These are phyloP conservation scores for Ophonus ardosiacus DNA, from an alignment of 2,888 invertebrate species.

Conservation along the genomic window DNA sequence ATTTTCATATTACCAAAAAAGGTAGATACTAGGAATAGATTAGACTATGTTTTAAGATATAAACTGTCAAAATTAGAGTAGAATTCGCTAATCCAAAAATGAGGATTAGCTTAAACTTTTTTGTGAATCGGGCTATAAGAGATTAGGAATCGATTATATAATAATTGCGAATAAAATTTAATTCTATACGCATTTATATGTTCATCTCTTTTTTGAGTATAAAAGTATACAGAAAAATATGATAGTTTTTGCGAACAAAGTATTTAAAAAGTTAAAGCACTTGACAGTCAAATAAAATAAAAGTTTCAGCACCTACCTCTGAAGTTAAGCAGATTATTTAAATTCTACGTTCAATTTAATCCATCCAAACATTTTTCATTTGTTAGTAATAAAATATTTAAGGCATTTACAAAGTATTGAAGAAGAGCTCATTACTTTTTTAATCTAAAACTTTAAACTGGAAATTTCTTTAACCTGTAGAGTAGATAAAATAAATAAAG, in stretches of 20 bases:
- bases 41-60: no score
- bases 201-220: no score
- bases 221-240: no score
- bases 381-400: slow-evolving; percentile 22
- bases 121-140: no score
- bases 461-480: slow-evolving; percentile 25
- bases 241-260: not conserved
- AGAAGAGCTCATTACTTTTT: slow-evolving; percentile 25
- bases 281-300: not conserved
- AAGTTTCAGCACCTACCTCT: not conserved
- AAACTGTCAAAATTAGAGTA: no score
- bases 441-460: slow-evolving; percentile 33
- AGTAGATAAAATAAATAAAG: slow-evolving; percentile 39
- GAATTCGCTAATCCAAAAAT: no score
- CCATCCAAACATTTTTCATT: slow-evolving; percentile 3
- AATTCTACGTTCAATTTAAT: not conserved
- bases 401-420: slow-evolving; percentile 8
- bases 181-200: no score
- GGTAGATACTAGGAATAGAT: no score
- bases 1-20: no score
- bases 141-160: no score
- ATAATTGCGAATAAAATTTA: no score
- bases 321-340: not conserved
- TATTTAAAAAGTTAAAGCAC: not conserved
- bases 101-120: no score